Evolutionary conservation across 2,888 invertebrate genomes (phyloP), one percentile per base, ranked within the genome.

Genomic region (Caenorhabditis afra): DNA sequence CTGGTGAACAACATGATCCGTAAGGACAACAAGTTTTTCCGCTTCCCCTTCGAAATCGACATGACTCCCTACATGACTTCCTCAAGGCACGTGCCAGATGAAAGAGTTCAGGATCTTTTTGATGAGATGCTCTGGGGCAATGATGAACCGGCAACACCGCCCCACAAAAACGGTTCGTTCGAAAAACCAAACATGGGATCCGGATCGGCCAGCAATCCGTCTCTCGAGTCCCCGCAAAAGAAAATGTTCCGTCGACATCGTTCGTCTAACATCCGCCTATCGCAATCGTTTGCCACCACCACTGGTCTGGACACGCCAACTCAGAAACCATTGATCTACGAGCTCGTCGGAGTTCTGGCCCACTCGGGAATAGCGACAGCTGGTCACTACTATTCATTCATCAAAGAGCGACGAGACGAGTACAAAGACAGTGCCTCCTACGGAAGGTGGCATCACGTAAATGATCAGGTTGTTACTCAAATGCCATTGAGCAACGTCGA

Each of bases 351-450:
- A 5, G 91, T 92, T 53, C 91, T 92, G 20, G 92, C 92, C 3
- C 92, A 92, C 86, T 92, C 92, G 85, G 92, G 92, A 1, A 92
- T 92, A 85, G 92, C 92, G 18, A 92, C 91, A 86, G 92, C 92
- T 65, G 92, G 92, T 3, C 92, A 92, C 85, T 92, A 92, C 87
- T 92, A 92, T 81, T 92, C 92, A 18, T 92, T 91, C 85, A 92
- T 92, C 61, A 91, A 91, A 79, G 91, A 91, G 55, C 87, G 91
- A 16, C 68, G 79, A 16, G 79, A 74, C 14, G 79, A 79, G 41
- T 65, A 59, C 55, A 79, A 16, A 44, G 79, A 79, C 44, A 70
- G 68, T 8, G 58, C 65, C 5, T 37, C 73, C 0, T 79, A 61
- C 20, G 74, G 74, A n/a, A 79, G 74, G 29, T 79, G 79, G 79